A percentile compares a stretch with the other conserved stretches of the same genome.
Conservation (phyloP, 2,113 vertebrate species). For the Daubentonia madagascariensis region DNA sequence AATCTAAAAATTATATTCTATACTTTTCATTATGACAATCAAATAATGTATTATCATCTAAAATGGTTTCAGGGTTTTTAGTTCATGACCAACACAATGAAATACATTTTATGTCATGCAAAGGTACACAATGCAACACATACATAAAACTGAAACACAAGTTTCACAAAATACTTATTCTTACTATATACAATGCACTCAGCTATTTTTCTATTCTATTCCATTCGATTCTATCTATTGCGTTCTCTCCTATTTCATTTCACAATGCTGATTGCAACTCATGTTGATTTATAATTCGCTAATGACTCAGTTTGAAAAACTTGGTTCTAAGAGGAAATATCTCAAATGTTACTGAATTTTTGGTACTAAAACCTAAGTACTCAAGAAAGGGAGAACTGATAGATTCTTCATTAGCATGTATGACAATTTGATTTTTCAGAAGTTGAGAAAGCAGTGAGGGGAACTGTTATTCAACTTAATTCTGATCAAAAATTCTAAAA, state of each 20-base stretch:
- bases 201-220: neutral
- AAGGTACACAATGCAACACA: neutral
- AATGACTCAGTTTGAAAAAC: constrained; percentile 4
- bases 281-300: neutral
- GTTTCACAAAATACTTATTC: neutral
- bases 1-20: constrained; percentile 1
- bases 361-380: neutral
- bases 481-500: neutral
- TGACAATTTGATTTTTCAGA: neutral
- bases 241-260: neutral
- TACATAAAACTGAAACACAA: neutral
- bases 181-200: neutral
- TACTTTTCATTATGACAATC: neutral
- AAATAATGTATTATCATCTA: constrained; percentile 10
- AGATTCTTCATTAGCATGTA: neutral
- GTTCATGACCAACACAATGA: neutral
- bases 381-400: neutral
- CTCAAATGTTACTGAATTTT: neutral
- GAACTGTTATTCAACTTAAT: neutral
- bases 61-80: constrained; percentile 12
- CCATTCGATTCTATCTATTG: neutral
- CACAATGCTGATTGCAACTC: neutral
- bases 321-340: neutral
- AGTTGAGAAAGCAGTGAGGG: neutral
- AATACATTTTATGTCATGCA: neutral